Percentiles rank a stretch among this genome's conserved stretches.
These are phyloP conservation scores for Sternotherus odoratus DNA, from an alignment of 2,797 vertebrate species.

Conservation along the genomic window DNA sequence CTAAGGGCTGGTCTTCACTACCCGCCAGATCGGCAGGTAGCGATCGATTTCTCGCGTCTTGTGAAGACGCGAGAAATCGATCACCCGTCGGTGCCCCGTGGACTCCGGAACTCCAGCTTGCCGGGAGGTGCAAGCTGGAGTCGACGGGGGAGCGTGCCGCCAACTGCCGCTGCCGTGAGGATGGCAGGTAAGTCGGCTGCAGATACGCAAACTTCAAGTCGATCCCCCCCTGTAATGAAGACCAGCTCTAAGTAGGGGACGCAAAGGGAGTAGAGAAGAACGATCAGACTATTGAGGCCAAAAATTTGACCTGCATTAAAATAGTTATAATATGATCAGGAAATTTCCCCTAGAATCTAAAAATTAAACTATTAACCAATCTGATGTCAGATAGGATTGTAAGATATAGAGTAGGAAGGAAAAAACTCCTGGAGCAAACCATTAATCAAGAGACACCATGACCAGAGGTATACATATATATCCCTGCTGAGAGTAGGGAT, in stretches of 20 bases:
- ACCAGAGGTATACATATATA: not conserved
- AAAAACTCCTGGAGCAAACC: constrained; percentile 65
- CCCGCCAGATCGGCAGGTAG: too few species aligned
- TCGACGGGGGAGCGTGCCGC: too few species aligned
- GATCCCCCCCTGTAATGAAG: too few species aligned
- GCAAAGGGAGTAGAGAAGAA: constrained; percentile 25
- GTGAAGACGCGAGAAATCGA: too few species aligned
- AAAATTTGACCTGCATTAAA: constrained; percentile 28
- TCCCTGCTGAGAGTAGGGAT: not conserved
- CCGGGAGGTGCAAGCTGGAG: too few species aligned
- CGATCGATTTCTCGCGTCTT: too few species aligned
- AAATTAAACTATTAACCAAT: not conserved
- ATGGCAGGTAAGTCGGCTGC: too few species aligned
- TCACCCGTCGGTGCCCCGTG: too few species aligned
- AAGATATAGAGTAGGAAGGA: constrained; percentile 45
- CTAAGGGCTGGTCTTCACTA: too few species aligned
- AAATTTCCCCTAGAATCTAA: constrained; percentile 50
- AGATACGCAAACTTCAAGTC: too few species aligned
- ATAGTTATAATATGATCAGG: constrained; percentile 7
- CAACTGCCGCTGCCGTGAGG: too few species aligned
- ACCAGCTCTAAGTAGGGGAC: not conserved
- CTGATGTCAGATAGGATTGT: not conserved
- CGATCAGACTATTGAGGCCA: not conserved
- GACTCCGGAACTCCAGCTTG: too few species aligned
- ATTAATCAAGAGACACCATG: not conserved